These are phyloP conservation scores for Berghia stephanieae DNA, from an alignment of 1,140 invertebrate species.

Conservation along the genomic window DNA sequence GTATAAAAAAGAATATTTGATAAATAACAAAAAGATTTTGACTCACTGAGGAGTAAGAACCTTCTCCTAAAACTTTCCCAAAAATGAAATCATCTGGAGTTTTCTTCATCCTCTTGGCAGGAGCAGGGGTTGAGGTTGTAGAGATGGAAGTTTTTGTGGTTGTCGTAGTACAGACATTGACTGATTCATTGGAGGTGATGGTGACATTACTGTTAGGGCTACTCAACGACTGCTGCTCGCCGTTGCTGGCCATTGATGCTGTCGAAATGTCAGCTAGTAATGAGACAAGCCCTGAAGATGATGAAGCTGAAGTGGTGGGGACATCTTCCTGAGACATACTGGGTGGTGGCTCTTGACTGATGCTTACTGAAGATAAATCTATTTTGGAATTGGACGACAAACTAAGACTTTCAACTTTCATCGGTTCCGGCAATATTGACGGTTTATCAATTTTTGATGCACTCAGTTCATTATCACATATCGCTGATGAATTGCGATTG, in stretches of 20 bases:
- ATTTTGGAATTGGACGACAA: neutral
- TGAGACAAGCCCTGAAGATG: neutral
- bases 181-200: neutral
- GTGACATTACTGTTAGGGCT: neutral
- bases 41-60: constrained; percentile 91
- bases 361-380: neutral
- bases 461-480: no score
- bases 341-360: neutral
- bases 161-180: no score
- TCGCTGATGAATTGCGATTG: neutral
- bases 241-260: neutral
- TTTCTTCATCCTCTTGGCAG: constrained; percentile 44
- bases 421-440: neutral
- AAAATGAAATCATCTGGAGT: constrained; percentile 86
- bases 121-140: neutral
- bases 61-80: constrained; percentile 94
- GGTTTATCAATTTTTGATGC: no score
- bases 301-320: no score
- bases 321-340: no score
- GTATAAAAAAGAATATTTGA: neutral
- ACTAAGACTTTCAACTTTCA: neutral
- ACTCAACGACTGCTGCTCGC: neutral
- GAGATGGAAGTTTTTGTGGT: no score
- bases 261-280: neutral
- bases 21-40: neutral